These are phyloP conservation scores for Dendrolimus kikuchii DNA, from an alignment of 1,140 invertebrate species.

Conservation along the genomic window DNA sequence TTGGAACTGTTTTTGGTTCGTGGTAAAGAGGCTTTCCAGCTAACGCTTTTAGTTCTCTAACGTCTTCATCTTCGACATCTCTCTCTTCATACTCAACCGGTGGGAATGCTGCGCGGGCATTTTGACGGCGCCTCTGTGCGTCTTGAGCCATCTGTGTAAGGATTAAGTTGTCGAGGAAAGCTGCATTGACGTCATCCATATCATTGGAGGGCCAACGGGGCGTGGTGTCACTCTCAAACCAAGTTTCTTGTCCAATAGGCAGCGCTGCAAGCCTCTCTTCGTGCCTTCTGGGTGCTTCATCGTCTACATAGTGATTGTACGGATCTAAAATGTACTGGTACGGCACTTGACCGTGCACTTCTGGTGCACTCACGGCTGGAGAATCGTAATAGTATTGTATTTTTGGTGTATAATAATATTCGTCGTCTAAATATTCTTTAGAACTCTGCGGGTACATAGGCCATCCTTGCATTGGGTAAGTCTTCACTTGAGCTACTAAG, in stretches of 20 bases:
- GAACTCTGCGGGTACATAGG: conserved; percentile 55
- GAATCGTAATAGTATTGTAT: conserved; percentile 57
- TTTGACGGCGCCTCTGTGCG: conserved; percentile 60
- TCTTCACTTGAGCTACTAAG: conserved; percentile 50
- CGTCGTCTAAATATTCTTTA: conserved; percentile 55
- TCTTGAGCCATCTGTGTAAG: conserved; percentile 76
- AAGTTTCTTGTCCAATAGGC: conserved; percentile 76
- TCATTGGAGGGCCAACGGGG: conserved; percentile 56
- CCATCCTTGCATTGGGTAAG: conserved; percentile 66
- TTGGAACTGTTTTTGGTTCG: conserved; percentile 58
- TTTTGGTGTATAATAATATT: conserved; percentile 59
- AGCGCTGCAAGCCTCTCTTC: conserved; percentile 69
- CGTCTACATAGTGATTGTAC: conserved; percentile 70
- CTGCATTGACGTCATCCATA: conserved; percentile 74
- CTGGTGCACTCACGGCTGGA: conserved; percentile 43
- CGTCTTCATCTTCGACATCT: conserved; percentile 74
- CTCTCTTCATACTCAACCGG: conserved; percentile 65
- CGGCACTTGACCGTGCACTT: conserved; percentile 54
- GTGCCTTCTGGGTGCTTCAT: conserved; percentile 69
- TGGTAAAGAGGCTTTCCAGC: conserved; percentile 69
- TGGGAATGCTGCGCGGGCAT: conserved; percentile 45
- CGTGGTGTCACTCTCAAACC: conserved; percentile 71
- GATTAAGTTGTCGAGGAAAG: conserved; percentile 76
- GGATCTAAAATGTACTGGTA: conserved; percentile 73
- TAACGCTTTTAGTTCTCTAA: conserved; percentile 74